Percentiles rank a stretch among this genome's conserved stretches.
Conservation (phyloP, 1,140 invertebrate genomes). For the Nephila pilipes region DNA sequence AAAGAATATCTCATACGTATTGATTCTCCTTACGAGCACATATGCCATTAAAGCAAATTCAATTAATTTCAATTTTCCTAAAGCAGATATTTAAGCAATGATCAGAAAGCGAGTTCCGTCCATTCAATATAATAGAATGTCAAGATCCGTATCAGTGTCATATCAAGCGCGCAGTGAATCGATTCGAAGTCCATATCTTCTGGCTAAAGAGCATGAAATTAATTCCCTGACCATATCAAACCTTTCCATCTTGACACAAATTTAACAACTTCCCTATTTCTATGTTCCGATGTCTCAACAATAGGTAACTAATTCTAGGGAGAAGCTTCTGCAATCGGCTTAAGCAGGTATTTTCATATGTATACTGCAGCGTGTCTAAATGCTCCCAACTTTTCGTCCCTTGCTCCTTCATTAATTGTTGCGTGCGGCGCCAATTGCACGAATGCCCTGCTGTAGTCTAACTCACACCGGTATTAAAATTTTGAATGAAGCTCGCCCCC, state of each 20-base stretch:
- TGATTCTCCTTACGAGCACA: too few relatives aligned
- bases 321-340: not conserved
- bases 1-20: too few relatives aligned
- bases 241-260: not conserved
- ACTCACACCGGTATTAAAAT: constrained; percentile 44
- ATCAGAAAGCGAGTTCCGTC: not conserved
- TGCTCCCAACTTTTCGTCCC: constrained; percentile 24
- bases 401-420: constrained; percentile 49
- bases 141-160: not conserved
- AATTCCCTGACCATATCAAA: constrained; percentile 2
- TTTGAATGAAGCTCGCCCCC: constrained; percentile 46
- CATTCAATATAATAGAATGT: not conserved
- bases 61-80: too few relatives aligned
- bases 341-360: constrained; percentile 31
- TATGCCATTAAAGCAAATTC: too few relatives aligned
- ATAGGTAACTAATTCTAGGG: not conserved
- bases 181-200: constrained; percentile 1
- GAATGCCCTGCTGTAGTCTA: constrained; percentile 19
- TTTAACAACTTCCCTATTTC: not conserved
- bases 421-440: constrained; percentile 8
- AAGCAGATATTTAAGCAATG: too few relatives aligned
- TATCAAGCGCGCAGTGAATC: not conserved
- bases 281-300: not conserved
- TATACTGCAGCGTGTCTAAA: constrained; percentile 20
- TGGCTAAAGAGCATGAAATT: not conserved